phyloP scores from a whole-genome alignment of 2,113 vertebrate genomes.

The Panthera uncia region DNA sequence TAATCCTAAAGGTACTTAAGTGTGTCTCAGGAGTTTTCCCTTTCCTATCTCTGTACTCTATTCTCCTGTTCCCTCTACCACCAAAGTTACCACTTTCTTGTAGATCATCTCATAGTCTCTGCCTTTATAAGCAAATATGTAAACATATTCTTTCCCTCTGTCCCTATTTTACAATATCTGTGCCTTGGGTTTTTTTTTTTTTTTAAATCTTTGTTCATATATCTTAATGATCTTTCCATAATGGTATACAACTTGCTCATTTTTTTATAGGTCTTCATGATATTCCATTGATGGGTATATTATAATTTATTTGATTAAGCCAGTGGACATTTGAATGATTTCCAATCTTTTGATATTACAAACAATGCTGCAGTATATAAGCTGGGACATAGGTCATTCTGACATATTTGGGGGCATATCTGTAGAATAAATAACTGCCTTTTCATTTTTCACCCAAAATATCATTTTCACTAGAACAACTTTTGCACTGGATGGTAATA shows the following conservation, averaged over 20 bases:
- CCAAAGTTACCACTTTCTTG: background rate
- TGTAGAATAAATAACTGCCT: background rate
- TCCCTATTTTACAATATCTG: background rate
- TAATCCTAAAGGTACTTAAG: background rate
- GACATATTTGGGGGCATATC: background rate
- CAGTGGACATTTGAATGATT: background rate
- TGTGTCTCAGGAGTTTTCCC: background rate
- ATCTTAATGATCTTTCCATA: background rate
- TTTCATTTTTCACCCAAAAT: constrained; percentile 23
- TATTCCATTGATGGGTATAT: background rate
- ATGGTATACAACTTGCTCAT: background rate
- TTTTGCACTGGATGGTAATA: background rate
- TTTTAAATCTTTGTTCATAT: background rate
- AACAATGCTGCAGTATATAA: background rate
- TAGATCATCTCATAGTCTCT: background rate
- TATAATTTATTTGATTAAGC: constrained; percentile 17
- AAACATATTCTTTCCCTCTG: background rate
- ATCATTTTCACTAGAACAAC: background rate
- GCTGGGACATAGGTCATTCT: background rate
- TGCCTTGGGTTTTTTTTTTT: background rate
- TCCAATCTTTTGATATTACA: background rate
- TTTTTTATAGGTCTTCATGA: background rate
- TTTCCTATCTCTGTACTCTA: background rate
- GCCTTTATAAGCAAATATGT: background rate
- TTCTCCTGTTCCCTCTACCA: background rate